Evolutionary conservation across 35 echinoderm and acorn worm genomes (phyloP).

Genomic region (Chiridota heheva): DNA sequence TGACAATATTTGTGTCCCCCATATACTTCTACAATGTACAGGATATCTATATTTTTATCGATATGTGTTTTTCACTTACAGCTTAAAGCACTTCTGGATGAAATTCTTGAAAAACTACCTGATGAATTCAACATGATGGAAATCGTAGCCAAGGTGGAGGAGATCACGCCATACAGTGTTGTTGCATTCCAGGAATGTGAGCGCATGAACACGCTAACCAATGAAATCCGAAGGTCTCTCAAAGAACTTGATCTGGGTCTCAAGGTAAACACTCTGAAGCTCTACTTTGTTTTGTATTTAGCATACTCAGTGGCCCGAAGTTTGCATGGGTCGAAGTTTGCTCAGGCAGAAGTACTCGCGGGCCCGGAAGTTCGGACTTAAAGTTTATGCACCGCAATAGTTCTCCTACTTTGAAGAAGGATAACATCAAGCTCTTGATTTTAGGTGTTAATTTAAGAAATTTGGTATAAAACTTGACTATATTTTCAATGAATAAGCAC

Average conservation of each 20-base stretch:
- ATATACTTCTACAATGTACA: too few relatives aligned
- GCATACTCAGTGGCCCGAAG: not conserved
- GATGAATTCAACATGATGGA: slow-evolving; percentile 99
- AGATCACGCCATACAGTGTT: slow-evolving; percentile 89
- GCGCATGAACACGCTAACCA: slow-evolving; percentile 93
- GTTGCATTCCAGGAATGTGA: slow-evolving; percentile 99
- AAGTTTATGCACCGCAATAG: too few relatives aligned
- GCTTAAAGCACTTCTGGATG: slow-evolving; percentile 90
- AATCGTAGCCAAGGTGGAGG: slow-evolving; percentile 90
- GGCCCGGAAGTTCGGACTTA: not conserved
- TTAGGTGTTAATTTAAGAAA: too few relatives aligned
- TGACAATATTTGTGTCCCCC: too few relatives aligned
- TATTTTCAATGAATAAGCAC: too few relatives aligned
- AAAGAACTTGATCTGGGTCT: slow-evolving; percentile 96
- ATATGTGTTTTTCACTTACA: too few relatives aligned
- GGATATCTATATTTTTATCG: not conserved
- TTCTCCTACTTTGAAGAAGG: not conserved
- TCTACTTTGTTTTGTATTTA: not conserved
- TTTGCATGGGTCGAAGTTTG: not conserved
- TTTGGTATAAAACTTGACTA: too few relatives aligned
- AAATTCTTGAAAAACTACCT: slow-evolving; percentile 95
- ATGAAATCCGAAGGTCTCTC: slow-evolving; percentile 87
- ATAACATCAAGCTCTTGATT: not conserved
- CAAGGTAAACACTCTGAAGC: slow-evolving; percentile 59
- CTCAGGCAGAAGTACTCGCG: not conserved